phyloP scores from a whole-genome alignment of 2,888 invertebrate genomes.

The Megaustenia siamemsis region DNA sequence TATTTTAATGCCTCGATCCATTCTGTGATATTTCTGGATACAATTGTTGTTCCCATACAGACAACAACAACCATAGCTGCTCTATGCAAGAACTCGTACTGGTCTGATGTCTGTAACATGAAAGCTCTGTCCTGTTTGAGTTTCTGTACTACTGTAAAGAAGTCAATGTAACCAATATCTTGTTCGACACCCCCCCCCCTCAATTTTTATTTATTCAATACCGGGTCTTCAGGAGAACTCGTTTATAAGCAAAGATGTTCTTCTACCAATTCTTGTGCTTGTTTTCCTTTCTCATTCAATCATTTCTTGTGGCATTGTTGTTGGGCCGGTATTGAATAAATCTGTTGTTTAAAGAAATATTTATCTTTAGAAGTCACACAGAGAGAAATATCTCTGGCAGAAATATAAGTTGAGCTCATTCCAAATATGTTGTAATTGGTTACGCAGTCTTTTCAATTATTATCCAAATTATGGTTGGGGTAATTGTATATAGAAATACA shows the following conservation, averaged over 20 bases:
- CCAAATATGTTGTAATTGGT: not conserved
- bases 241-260: conserved; percentile 9
- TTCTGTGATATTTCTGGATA: not conserved
- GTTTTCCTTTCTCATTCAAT: not conserved
- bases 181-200: too few relatives aligned
- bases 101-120: conserved; percentile 9
- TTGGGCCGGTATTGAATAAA: not conserved
- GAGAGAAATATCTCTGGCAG: not conserved
- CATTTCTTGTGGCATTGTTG: not conserved
- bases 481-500: too few relatives aligned
- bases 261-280: conserved; percentile 10
- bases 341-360: not conserved
- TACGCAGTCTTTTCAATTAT: not conserved
- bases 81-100: conserved; percentile 23
- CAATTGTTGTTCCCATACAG: conserved; percentile 2
- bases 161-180: not conserved
- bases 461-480: not conserved
- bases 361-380: not conserved
- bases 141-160: conserved; percentile 1
- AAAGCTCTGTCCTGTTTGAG: not conserved
- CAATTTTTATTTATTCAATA: too few relatives aligned
- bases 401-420: not conserved
- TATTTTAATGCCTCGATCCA: not conserved
- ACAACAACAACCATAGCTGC: not conserved
- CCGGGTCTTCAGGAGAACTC: too few relatives aligned